Percentiles rank a stretch among this genome's conserved stretches.
Conservation (phyloP, 2,888 invertebrate species). For the Meghimatium bilineatum region DNA sequence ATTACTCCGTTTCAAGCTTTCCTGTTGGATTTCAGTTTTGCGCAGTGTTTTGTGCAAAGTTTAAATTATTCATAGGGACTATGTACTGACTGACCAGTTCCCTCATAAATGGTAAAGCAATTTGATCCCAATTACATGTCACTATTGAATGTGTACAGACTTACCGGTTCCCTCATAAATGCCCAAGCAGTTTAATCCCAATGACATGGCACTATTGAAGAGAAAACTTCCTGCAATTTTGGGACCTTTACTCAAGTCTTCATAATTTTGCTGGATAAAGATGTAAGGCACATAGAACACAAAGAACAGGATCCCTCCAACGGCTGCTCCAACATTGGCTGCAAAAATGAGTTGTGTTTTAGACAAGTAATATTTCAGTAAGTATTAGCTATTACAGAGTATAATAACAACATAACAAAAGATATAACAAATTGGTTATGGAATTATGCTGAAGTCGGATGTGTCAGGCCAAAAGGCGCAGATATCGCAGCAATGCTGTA, state of each 20-base stretch:
- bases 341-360: conserved; percentile 54
- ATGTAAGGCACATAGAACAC: conserved; percentile 85
- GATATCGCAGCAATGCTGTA: too few species aligned
- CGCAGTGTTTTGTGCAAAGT: neutral
- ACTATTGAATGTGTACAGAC: neutral
- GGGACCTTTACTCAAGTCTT: conserved; percentile 79
- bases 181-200: conserved; percentile 85
- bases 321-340: conserved; percentile 87
- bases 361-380: neutral
- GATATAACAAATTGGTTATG: too few species aligned
- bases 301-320: conserved; percentile 87
- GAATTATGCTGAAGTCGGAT: too few species aligned
- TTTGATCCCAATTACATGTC: neutral
- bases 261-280: conserved; percentile 80
- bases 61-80: neutral
- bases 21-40: too few species aligned
- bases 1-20: too few species aligned
- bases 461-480: too few species aligned
- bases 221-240: conserved; percentile 84
- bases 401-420: too few species aligned
- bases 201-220: conserved; percentile 88
- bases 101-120: too few species aligned
- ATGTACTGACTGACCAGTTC: too few species aligned
- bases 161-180: conserved; percentile 84
- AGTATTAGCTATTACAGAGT: neutral